Base-by-base conservation (phyloP, 23 tunicate species). In the Trididemnum nubilum region DNA sequence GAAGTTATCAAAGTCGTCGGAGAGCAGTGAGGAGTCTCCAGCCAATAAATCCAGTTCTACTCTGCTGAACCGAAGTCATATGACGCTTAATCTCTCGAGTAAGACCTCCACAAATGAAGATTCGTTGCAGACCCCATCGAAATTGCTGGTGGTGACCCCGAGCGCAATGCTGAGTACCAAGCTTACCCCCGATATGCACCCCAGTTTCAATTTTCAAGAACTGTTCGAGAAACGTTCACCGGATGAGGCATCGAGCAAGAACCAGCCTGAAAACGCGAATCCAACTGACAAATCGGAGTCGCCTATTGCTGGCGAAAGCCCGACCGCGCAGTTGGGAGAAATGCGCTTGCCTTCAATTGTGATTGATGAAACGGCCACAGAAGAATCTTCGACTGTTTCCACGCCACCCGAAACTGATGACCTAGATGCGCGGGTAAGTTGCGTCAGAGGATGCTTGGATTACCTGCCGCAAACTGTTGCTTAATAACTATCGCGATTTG, bases 71-170 rank as follows among this genome's bases (percentile, higher is more conserved):
- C 81, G 87, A n/a, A 74, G 72, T 19, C 77, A 52, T 66, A 82
- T 82, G 86, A 82, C 86, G 28, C 37, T 82, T 12, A 71, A 66
- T 24, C 2, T 82, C 9, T 36, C 86, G 27, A 38, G 24, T 27
- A 73, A 39, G 24, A 38, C 57, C 21, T 21, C 32, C 1, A 49
- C 72, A 31, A 44, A 15, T 44, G 97, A 92, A 64, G 88, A 89
- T 64, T 83, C 87, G 21, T 39, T 92, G 76, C 91, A 92, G 72
- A 92, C 91, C 19, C 91, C 97, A 2, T 92, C 97, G 2, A 78
- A 83, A 31, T 63, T 92, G 0, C 65, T 36, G 7, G 97, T 92
- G 23, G 88, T 86, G 1, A 92, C 91, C n/a, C 97, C 97, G 27
- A 44, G 71, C 9, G 69, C 77, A 1, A 18, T 69, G 27, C 29